phyloP scores from a whole-genome alignment of 1,140 invertebrate genomes.

The Leptonema lineaticorne region DNA sequence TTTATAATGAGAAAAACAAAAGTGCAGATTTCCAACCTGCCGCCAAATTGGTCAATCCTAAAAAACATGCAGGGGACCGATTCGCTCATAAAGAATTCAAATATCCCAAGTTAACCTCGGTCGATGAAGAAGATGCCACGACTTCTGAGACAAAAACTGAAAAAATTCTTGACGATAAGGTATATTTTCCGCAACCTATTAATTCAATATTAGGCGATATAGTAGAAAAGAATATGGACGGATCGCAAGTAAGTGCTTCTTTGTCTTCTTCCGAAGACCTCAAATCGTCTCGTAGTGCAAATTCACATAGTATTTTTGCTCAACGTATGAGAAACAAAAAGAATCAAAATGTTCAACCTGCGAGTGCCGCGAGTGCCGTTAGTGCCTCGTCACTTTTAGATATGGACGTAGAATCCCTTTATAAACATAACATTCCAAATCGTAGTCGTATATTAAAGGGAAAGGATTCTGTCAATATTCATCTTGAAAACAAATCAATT shows the following conservation, averaged over 20 bases:
- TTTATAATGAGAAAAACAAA: slow-evolving; percentile 56
- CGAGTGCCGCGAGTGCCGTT: background rate
- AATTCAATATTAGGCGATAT: slow-evolving; percentile 61
- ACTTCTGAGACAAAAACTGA: background rate
- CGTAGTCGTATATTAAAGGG: slow-evolving; percentile 59
- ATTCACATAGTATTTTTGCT: slow-evolving; percentile 45
- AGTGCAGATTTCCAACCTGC: slow-evolving; percentile 57
- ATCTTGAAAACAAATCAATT: slow-evolving; percentile 70
- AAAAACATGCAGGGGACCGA: slow-evolving; percentile 43
- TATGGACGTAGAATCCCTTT: slow-evolving; percentile 2
- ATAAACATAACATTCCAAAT: slow-evolving; percentile 23
- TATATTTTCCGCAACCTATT: slow-evolving; percentile 53
- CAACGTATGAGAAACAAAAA: slow-evolving; percentile 43
- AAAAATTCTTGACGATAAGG: slow-evolving; percentile 47
- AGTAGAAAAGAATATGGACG: slow-evolving; percentile 58
- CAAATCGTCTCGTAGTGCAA: slow-evolving; percentile 39
- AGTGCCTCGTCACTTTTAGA: too few relatives aligned
- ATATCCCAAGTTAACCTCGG: background rate
- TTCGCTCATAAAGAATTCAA: slow-evolving; percentile 38
- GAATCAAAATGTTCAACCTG: background rate
- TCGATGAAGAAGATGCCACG: too few relatives aligned
- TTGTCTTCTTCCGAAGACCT: slow-evolving; percentile 33
- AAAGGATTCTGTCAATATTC: slow-evolving; percentile 63
- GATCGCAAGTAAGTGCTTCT: slow-evolving; percentile 45
- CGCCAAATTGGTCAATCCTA: slow-evolving; percentile 60